phyloP scores from a whole-genome alignment of 2,113 vertebrate genomes.

The Tragulus kanchil region DNA sequence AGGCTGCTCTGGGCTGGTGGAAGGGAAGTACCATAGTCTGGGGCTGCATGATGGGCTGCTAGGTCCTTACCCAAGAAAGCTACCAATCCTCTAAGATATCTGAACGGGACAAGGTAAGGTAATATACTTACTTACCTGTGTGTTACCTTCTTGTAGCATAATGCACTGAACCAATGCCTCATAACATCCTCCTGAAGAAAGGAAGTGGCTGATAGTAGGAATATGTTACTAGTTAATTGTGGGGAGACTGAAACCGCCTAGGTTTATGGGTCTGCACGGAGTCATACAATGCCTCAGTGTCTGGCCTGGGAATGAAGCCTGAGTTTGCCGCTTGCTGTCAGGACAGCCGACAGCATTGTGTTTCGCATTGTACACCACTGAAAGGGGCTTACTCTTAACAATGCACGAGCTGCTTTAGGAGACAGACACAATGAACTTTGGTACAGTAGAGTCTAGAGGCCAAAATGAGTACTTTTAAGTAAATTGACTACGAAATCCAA shows the following conservation, averaged over 20 bases:
- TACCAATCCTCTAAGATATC: not conserved
- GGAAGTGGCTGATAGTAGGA: slow-evolving; percentile 50
- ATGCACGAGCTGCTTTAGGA: slow-evolving; percentile 70
- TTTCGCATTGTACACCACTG: slow-evolving; percentile 75
- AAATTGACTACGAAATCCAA: slow-evolving; percentile 78
- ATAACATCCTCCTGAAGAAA: slow-evolving; percentile 44
- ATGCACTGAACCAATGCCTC: not conserved
- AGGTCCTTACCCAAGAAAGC: not conserved
- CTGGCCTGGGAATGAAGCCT: slow-evolving; percentile 84
- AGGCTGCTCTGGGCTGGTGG: not conserved
- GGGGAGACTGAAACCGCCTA: slow-evolving; percentile 64
- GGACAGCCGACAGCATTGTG: slow-evolving; percentile 83
- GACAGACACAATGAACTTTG: slow-evolving; percentile 80
- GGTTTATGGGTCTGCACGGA: slow-evolving; percentile 71
- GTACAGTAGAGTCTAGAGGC: slow-evolving; percentile 80
- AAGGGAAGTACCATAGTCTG: not conserved
- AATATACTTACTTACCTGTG: not conserved
- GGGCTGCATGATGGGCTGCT: not conserved
- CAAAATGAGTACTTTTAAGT: slow-evolving; percentile 79
- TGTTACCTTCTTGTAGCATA: not conserved
- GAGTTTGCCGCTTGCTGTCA: slow-evolving; percentile 79
- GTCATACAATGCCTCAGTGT: slow-evolving; percentile 81
- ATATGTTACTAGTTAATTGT: slow-evolving; percentile 65
- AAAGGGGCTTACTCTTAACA: slow-evolving; percentile 79
- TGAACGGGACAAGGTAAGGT: not conserved